A percentile compares a stretch with the other conserved stretches of the same genome.
phyloP scores from a whole-genome alignment of 1,140 invertebrate species.

The Drosophila sp. region DNA sequence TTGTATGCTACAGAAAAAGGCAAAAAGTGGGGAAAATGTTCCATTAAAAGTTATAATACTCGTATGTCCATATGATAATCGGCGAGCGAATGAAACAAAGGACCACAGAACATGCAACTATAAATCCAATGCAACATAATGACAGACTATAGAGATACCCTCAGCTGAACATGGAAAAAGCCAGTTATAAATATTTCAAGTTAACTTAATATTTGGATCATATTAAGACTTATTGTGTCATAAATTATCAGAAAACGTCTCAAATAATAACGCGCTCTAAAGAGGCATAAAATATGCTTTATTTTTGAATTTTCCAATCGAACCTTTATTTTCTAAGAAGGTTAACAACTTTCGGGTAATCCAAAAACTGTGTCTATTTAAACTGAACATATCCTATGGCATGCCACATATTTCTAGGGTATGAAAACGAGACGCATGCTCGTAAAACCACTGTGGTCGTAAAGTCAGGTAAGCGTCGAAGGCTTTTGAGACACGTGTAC shows the following conservation, averaged over 20 bases:
- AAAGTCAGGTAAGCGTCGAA: constrained; percentile 13
- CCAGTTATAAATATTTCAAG: too few relatives aligned
- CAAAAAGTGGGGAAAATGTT: constrained; percentile 13
- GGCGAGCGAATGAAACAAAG: constrained; percentile 30
- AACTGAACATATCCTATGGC: neutral
- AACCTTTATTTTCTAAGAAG: neutral
- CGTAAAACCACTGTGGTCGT: constrained; percentile 11
- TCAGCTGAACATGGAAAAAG: constrained; percentile 18
- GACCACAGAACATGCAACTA: constrained; percentile 37
- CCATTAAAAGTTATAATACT: constrained; percentile 38
- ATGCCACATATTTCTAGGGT: constrained; percentile 29
- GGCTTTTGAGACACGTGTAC: constrained; percentile 44
- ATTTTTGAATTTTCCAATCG: neutral
- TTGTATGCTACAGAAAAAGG: constrained; percentile 63
- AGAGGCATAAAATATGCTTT: too few relatives aligned
- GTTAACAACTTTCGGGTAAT: too few relatives aligned
- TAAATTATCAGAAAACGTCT: too few relatives aligned
- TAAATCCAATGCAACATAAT: neutral
- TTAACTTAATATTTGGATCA: too few relatives aligned
- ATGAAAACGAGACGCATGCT: constrained; percentile 8
- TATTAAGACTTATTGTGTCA: too few relatives aligned
- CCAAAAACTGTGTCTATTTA: neutral
- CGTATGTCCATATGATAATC: constrained; percentile 45
- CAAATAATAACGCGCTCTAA: too few relatives aligned
- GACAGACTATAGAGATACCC: constrained; percentile 27